phyloP scores from a whole-genome alignment of 2,888 invertebrate genomes.

The Andrena haemorrhoa region DNA sequence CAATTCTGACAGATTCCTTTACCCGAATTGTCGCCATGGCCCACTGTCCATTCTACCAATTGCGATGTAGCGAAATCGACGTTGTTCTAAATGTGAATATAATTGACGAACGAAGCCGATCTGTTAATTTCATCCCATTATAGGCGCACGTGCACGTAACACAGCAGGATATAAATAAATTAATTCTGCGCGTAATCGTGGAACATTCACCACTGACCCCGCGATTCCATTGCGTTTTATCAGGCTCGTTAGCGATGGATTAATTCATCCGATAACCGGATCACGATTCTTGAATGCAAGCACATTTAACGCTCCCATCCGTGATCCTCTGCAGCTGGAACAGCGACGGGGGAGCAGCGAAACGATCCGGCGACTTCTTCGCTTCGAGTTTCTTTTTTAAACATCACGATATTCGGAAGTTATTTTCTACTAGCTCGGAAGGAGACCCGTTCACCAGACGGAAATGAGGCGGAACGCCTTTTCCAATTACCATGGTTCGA shows the following conservation, averaged over 20 bases:
- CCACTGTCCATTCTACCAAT: background rate
- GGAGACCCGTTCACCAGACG: slow-evolving; percentile 3
- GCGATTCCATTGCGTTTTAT: slow-evolving; percentile 7
- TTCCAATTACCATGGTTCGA: slow-evolving; percentile 9
- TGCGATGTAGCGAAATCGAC: background rate
- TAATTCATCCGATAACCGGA: slow-evolving; percentile 24
- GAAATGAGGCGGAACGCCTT: slow-evolving; percentile 21
- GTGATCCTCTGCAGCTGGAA: background rate
- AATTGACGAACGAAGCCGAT: slow-evolving; percentile 26
- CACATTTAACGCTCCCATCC: background rate
- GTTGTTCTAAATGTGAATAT: background rate
- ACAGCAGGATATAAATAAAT: slow-evolving; percentile 22
- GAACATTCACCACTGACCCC: background rate
- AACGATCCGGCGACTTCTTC: background rate
- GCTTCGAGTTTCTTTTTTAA: background rate
- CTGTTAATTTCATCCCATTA: slow-evolving; percentile 6
- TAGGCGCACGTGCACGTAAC: background rate
- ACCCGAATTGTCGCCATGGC: background rate
- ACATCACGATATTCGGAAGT: slow-evolving; percentile 5
- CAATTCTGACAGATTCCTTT: background rate
- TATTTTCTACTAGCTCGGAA: slow-evolving; percentile 15
- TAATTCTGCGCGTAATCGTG: slow-evolving; percentile 23
- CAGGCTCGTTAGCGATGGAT: slow-evolving; percentile 18
- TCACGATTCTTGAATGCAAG: background rate
- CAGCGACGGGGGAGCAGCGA: background rate